Conservation (phyloP, 2,797 vertebrate genomes). For the Lates japonicus region DNA sequence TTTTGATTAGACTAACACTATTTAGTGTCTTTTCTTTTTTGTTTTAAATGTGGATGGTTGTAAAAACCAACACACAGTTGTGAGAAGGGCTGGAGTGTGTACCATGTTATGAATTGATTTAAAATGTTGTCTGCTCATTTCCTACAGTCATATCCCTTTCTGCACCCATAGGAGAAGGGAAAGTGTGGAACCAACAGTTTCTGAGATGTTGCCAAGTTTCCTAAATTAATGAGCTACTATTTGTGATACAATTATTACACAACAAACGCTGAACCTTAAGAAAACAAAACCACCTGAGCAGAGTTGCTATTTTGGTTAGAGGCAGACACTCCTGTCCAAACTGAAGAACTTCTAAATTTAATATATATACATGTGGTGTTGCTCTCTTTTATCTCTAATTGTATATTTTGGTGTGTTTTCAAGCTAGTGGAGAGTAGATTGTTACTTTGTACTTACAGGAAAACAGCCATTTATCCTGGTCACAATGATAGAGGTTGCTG, state of each 20-base stretch:
- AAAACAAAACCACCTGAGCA: neutral
- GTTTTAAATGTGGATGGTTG: neutral
- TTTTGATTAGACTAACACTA: neutral
- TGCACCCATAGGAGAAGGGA: neutral
- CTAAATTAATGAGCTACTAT: constrained; percentile 7
- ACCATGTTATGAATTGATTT: neutral
- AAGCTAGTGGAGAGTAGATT: neutral
- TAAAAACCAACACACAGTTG: neutral
- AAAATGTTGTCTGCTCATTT: neutral
- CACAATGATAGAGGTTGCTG: constrained; percentile 7
- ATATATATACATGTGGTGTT: neutral
- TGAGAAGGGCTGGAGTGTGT: neutral
- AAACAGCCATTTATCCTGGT: constrained; percentile 10
- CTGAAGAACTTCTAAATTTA: neutral
- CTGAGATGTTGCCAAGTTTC: neutral
- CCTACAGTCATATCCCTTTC: neutral
- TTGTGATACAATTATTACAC: constrained; percentile 1
- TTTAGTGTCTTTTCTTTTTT: neutral
- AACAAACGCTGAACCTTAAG: constrained; percentile 17
- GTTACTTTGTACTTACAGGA: neutral
- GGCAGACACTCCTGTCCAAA: neutral
- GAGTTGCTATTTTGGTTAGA: neutral
- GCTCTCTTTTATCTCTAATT: neutral
- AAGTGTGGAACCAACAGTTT: constrained; percentile 13
- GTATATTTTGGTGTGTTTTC: constrained; percentile 9